Percentiles rank a stretch among this genome's conserved stretches.
These are phyloP conservation scores for Papilio polytes DNA, from an alignment of 1,140 invertebrate species.

Conservation along the genomic window DNA sequence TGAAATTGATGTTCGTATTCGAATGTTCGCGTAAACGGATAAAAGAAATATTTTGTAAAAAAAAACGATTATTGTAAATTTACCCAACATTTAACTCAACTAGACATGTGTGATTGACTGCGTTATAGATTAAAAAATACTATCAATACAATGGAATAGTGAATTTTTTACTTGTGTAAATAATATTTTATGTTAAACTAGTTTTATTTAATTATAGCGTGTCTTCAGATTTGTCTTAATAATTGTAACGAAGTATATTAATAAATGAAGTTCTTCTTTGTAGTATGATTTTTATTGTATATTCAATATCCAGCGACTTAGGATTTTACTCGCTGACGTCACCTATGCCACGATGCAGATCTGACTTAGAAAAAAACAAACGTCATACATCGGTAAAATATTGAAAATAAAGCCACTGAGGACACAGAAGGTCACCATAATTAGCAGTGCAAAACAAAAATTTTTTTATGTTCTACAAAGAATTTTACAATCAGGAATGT, in stretches of 20 bases:
- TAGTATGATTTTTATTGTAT: not conserved
- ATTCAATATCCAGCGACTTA: too few species aligned
- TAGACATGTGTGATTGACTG: slow-evolving; percentile 27
- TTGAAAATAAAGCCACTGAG: not conserved
- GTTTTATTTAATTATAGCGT: slow-evolving; percentile 30
- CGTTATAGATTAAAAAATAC: not conserved
- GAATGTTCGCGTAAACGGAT: not conserved
- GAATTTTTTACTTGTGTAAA: slow-evolving; percentile 39
- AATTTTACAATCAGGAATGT: not conserved
- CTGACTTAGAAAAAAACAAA: too few species aligned
- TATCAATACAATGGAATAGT: slow-evolving; percentile 7
- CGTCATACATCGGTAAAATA: too few species aligned
- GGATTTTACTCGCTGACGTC: too few species aligned
- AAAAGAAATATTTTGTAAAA: slow-evolving; percentile 17
- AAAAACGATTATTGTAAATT: slow-evolving; percentile 26
- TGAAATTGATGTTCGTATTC: slow-evolving; percentile 25
- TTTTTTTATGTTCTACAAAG: too few species aligned
- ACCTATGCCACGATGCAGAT: too few species aligned
- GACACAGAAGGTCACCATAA: not conserved
- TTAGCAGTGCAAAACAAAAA: too few species aligned
- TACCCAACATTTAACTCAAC: not conserved
- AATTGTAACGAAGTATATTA: slow-evolving; percentile 29
- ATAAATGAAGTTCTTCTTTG: slow-evolving; percentile 33
- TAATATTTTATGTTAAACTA: slow-evolving; percentile 33
- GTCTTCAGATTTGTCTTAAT: slow-evolving; percentile 28